Conservation (phyloP, 1,140 invertebrate species). For the Diorhabda carinulata region DNA sequence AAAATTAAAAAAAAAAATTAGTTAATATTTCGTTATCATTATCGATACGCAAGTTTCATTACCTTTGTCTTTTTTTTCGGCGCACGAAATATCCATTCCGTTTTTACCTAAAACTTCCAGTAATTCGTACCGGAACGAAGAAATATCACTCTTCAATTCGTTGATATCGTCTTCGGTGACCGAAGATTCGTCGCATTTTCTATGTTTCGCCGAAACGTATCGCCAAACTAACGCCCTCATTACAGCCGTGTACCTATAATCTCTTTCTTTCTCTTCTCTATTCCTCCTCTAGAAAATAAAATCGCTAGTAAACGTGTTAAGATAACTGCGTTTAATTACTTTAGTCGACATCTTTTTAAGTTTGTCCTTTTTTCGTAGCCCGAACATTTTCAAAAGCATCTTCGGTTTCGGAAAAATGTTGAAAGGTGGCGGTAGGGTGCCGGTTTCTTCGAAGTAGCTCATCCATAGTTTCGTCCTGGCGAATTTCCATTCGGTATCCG, state of each 20-base stretch:
- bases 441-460: slow-evolving; percentile 84
- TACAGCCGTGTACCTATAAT: slow-evolving; percentile 69
- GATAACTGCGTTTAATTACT: slow-evolving; percentile 40
- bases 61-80: slow-evolving; percentile 68
- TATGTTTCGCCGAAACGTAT: slow-evolving; percentile 75
- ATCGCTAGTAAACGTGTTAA: neutral
- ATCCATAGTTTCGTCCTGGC: slow-evolving; percentile 84
- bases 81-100: slow-evolving; percentile 70
- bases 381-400: slow-evolving; percentile 60
- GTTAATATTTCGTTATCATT: neutral
- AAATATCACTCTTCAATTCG: slow-evolving; percentile 87
- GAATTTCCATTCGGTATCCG: slow-evolving; percentile 72
- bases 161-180: slow-evolving; percentile 91
- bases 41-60: neutral
- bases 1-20: slow-evolving; percentile 14
- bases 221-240: slow-evolving; percentile 81
- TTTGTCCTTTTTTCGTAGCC: slow-evolving; percentile 66
- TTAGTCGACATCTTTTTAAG: slow-evolving; percentile 62
- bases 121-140: slow-evolving; percentile 75
- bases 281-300: slow-evolving; percentile 34
- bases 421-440: slow-evolving; percentile 80
- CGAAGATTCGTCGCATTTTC: slow-evolving; percentile 66
- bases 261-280: slow-evolving; percentile 58
- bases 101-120: slow-evolving; percentile 77
- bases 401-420: slow-evolving; percentile 76